Percentiles rank a stretch among this genome's conserved stretches.
Evolutionary conservation across 2,113 vertebrate species (phyloP).

Genomic region (Ptyas mucosa): DNA sequence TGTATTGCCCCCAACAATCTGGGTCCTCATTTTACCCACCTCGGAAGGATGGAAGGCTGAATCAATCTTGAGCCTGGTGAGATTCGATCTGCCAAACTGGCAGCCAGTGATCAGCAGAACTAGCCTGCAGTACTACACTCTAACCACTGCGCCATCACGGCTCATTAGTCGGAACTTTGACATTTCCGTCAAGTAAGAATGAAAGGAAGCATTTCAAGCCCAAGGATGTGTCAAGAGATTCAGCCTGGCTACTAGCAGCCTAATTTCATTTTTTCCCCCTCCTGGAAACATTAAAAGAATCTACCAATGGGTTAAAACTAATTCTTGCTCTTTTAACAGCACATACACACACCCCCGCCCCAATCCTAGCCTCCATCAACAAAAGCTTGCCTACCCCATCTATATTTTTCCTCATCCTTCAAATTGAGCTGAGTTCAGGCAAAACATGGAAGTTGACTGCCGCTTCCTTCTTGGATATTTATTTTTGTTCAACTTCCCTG

Average conservation of each 20-base stretch:
- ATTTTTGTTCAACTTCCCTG: not conserved
- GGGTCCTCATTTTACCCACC: too few relatives aligned
- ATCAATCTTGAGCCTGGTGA: too few relatives aligned
- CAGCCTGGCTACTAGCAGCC: not conserved
- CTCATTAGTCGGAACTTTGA: too few relatives aligned
- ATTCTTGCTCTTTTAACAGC: not conserved
- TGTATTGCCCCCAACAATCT: too few relatives aligned
- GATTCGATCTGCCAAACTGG: too few relatives aligned
- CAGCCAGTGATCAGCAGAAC: too few relatives aligned
- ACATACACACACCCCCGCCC: not conserved
- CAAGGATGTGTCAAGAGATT: not conserved
- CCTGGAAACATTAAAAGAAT: not conserved
- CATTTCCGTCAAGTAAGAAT: not conserved
- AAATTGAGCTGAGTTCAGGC: not conserved
- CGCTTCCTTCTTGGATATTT: not conserved
- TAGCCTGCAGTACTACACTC: too few relatives aligned
- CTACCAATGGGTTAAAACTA: not conserved
- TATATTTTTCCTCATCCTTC: not conserved
- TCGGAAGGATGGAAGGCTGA: too few relatives aligned
- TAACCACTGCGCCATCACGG: too few relatives aligned
- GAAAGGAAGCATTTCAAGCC: not conserved
- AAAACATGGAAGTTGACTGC: not conserved
- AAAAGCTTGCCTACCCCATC: not conserved
- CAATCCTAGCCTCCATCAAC: not conserved
- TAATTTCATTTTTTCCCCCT: not conserved